Percentiles rank a stretch among this genome's conserved stretches.
Evolutionary conservation across 2,888 invertebrate genomes (phyloP).

Genomic region (Venustoraphidia nigricollis): DNA sequence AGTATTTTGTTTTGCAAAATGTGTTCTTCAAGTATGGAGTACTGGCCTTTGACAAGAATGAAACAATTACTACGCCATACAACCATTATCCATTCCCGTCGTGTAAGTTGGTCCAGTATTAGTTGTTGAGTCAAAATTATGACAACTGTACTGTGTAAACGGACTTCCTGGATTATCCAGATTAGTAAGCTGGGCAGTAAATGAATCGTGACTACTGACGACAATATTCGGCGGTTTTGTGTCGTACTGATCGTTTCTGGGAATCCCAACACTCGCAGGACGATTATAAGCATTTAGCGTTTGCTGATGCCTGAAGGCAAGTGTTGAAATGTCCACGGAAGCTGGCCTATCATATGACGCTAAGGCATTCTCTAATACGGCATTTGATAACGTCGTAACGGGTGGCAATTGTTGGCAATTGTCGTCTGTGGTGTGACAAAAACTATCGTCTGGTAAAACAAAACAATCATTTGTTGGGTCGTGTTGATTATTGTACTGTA

Average conservation of each 20-base stretch:
- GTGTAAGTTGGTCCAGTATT: conserved; percentile 35
- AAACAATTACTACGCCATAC: conserved; percentile 35
- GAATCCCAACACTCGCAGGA: conserved; percentile 17
- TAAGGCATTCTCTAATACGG: conserved; percentile 9
- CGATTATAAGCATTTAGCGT: conserved; percentile 17
- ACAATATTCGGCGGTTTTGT: conserved; percentile 28
- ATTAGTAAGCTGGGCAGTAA: conserved; percentile 35
- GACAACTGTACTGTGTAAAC: conserved; percentile 23
- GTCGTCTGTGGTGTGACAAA: conserved; percentile 19
- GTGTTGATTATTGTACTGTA: conserved; percentile 1
- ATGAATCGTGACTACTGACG: conserved; percentile 35
- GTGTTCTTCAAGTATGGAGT: no score
- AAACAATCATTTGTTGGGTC: conserved; percentile 3
- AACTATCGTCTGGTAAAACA: conserved; percentile 3
- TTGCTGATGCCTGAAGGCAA: conserved; percentile 7
- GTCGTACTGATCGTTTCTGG: conserved; percentile 14
- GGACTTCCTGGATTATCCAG: conserved; percentile 27
- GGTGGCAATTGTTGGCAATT: conserved; percentile 20
- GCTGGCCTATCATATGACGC: conserved; percentile 24
- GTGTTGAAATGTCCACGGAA: conserved; percentile 15
- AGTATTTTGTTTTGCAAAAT: no score
- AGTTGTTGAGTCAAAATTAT: conserved; percentile 31
- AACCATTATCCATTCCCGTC: conserved; percentile 40
- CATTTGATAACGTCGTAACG: conserved; percentile 12
- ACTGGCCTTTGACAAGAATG: background rate